Evolutionary conservation across 2,797 vertebrate genomes (phyloP).

Genomic region (Sparus aurata): DNA sequence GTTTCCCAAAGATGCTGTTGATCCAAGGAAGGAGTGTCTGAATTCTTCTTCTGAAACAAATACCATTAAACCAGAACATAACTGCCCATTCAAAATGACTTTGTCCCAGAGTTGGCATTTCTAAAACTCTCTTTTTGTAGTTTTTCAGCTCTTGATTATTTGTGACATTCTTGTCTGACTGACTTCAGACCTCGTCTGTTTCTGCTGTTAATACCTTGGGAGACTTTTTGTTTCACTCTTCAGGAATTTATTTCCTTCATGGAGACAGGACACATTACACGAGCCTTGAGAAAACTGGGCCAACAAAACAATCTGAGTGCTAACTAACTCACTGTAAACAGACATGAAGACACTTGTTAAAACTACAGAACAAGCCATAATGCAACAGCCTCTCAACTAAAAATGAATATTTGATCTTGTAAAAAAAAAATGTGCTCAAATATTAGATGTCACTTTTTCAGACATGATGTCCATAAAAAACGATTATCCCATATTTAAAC

Average conservation of each 20-base stretch:
- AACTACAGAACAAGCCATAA: background rate
- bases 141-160: no score
- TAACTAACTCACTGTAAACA: background rate
- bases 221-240: no score
- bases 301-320: background rate
- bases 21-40: no score
- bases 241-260: no score
- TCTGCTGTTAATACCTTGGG: background rate
- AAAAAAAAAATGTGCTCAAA: background rate
- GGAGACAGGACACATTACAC: background rate
- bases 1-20: no score
- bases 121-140: no score
- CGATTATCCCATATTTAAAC: background rate
- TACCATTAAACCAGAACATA: background rate
- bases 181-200: background rate
- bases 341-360: background rate
- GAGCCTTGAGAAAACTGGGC: background rate
- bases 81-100: no score
- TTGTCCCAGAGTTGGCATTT: no score
- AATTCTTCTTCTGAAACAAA: background rate
- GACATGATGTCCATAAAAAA: background rate
- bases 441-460: no score
- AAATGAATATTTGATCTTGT: background rate
- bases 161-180: background rate
- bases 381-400: background rate